Evolutionary conservation across 2,888 invertebrate genomes (phyloP), one percentile per base, ranked within the genome.

Genomic region (Cantharis rustica): DNA sequence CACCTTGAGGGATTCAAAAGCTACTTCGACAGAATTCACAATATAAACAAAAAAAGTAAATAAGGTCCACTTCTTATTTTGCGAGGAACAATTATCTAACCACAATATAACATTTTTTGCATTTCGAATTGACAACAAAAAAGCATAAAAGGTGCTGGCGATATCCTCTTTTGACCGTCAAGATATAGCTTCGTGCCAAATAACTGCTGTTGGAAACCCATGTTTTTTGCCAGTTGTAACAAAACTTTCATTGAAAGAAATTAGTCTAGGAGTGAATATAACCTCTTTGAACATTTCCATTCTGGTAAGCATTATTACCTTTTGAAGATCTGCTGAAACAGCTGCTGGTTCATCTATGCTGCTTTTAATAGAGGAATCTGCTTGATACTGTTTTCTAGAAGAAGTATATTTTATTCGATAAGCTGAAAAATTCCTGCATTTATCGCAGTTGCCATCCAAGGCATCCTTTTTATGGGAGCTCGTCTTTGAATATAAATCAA

Each of bases 11-110:
- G 27, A 31, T 31, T 69, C 27, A 9, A 31, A 10, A 11, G 27
- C 31, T 7, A 69, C 16, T 16, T 31, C 47, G 27, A 7, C 10
- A 16, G 31, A 69, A 31, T 69, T 69, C 10, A 16, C 69, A 27
- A 31, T 47, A 17, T 47, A 69, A 13, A 69, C 15, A 2, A 69
- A 69, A 17, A 69, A 69, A 16, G 16, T 31, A 16, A 69, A 69
- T 31, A 47, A n/a, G 31, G 69, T 31, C 69, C 69, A 69, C 17
- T 69, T 69, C 13, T 69, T 69, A 27, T 47, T 69, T 7, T 69
- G 31, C 0, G 27, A 10, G 2, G 16, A 26, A 69, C 69, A 69
- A 23, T 7, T 69, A 15, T 69, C 11, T 1, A 69, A 31, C 47
- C 69, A 69, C 17, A 69, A 31, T 11, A 31, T 69, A 15, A 69